Conservation (phyloP, 1,140 invertebrate species). For the Lepidostoma basale region DNA sequence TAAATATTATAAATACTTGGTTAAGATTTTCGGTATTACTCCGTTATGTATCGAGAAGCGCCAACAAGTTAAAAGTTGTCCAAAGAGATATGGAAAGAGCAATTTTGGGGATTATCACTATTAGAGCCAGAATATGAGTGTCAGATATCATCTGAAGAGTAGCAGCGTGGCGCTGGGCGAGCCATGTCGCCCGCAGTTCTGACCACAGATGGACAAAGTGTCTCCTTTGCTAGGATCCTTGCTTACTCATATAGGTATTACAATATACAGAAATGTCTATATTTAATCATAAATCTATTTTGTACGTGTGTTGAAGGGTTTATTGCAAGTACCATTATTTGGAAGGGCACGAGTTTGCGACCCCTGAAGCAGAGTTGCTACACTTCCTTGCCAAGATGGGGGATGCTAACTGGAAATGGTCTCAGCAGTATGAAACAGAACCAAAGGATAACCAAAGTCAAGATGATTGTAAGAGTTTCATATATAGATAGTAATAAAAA, state of each 20-base stretch:
- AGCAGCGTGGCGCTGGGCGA: too few relatives aligned
- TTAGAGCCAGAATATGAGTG: too few relatives aligned
- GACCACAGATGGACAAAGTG: neutral
- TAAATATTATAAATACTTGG: too few relatives aligned
- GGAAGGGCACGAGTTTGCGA: constrained; percentile 72
- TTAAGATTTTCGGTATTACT: too few relatives aligned
- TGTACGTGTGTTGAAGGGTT: constrained; percentile 61
- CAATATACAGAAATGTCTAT: neutral
- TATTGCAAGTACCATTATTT: constrained; percentile 88
- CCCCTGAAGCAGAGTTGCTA: constrained; percentile 73
- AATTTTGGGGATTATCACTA: too few relatives aligned
- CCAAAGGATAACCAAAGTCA: constrained; percentile 46
- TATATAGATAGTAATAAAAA: constrained; percentile 9
- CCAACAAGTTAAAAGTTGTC: too few relatives aligned
- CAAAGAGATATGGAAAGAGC: too few relatives aligned
- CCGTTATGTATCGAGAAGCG: too few relatives aligned
- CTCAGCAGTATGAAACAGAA: constrained; percentile 59
- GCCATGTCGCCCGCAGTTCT: too few relatives aligned
- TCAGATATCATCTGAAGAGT: too few relatives aligned
- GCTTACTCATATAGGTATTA: neutral
- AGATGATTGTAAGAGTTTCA: constrained; percentile 44
- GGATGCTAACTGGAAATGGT: constrained; percentile 64
- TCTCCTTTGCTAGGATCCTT: neutral
- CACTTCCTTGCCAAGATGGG: constrained; percentile 75
- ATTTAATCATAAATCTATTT: constrained; percentile 14